Base-by-base conservation (phyloP, 1,140 invertebrate genomes). In the Pseudobourletiella spinata region DNA sequence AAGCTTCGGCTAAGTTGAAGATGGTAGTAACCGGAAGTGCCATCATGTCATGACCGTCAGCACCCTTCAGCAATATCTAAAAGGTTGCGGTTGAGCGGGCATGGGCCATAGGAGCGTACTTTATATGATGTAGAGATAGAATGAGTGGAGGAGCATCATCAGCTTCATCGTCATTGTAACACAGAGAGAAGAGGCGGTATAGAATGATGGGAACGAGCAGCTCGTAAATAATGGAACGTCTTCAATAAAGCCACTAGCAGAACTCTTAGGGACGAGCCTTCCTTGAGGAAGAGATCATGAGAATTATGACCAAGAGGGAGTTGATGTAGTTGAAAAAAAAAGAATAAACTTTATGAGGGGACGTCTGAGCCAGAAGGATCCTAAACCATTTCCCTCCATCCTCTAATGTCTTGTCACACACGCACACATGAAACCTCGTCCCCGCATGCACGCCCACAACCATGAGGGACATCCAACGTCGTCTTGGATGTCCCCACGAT, bases 171-270 rank as follows among this genome's bases (percentile, higher is more conserved):
- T 8, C 32, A 39, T 39, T 11, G n/a, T 39, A 39, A n/a, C n/a
- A n/a, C n/a, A 11, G 32, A 39, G 32, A 39, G 32, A 39, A 39
- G n/a, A 39, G 32, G 32, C 32, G n/a, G 32, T 8, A 39, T 8
- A 39, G 8, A 39, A 39, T 8, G 32, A 39, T 39, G 11, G 22
- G 44, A 18, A 22, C 11, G 44, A 48, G 4, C 22, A 22, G 44
- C 14, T 14, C 14, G 44, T 18, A 48, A 14, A 48, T 48, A 48
- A 48, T 18, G 14, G 22, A 48, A 48, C 8, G 44, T 48, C 44
- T 22, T 48, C 44, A 48, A 48, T 48, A 48, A 48, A 48, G 44
- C 44, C 44, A 48, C 6, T 6, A 48, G 44, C 44, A 48, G 44
- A 48, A 6, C 14, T 48, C 6, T 48, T 48, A 18, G 22, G 22